Percentiles rank a stretch among this genome's conserved stretches.
Evolutionary conservation across 2,888 invertebrate genomes (phyloP).

Genomic region (Agrotis puta): DNA sequence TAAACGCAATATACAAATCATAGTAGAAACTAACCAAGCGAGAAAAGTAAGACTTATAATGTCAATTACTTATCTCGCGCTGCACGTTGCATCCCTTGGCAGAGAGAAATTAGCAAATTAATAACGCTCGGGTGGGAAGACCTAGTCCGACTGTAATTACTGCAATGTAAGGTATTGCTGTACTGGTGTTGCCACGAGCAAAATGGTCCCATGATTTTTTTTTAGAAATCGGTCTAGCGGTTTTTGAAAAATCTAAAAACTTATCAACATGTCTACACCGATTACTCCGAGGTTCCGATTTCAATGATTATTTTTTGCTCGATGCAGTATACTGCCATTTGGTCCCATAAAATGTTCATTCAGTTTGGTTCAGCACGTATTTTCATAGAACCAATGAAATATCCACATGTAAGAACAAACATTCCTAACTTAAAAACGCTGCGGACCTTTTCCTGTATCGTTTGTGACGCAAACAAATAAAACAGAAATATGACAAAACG

Average conservation of each 20-base stretch:
- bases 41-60: conserved; percentile 37
- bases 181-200: background rate
- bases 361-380: too few species aligned
- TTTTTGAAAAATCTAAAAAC: too few species aligned
- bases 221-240: too few species aligned
- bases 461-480: background rate
- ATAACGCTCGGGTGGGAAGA: conserved; percentile 31
- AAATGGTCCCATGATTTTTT: too few species aligned
- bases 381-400: background rate
- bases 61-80: conserved; percentile 46
- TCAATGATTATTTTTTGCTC: too few species aligned
- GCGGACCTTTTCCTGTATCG: too few species aligned
- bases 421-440: background rate
- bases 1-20: conserved; percentile 19
- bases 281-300: too few species aligned
- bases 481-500: background rate
- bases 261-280: too few species aligned
- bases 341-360: too few species aligned
- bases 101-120: conserved; percentile 49
- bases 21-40: conserved; percentile 18
- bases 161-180: conserved; percentile 1
- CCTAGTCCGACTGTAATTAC: background rate
- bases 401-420: background rate
- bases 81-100: conserved; percentile 41
- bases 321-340: too few species aligned